These are phyloP conservation scores for Diarsia mendica DNA, from an alignment of 2,888 invertebrate genomes.

Conservation along the genomic window DNA sequence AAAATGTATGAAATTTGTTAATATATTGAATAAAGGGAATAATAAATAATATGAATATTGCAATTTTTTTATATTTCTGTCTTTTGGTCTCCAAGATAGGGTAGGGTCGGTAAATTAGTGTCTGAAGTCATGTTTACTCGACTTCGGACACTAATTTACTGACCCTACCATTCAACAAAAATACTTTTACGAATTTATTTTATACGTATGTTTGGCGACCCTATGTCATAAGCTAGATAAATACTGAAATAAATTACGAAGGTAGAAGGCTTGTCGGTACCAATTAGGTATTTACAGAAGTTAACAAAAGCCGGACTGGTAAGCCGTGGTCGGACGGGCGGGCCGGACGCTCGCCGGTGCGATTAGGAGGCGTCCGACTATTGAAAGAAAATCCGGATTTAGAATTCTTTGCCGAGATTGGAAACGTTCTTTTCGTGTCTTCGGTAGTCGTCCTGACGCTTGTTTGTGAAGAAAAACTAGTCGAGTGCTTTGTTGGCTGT, in stretches of 20 bases:
- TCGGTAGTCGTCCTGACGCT: slow-evolving; percentile 19
- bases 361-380: slow-evolving; percentile 54
- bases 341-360: slow-evolving; percentile 38
- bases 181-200: slow-evolving; percentile 19
- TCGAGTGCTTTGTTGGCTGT: slow-evolving; percentile 28
- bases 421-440: slow-evolving; percentile 53
- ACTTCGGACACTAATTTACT: no score
- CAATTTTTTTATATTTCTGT: neutral
- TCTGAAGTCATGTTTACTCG: no score
- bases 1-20: no score
- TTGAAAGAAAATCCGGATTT: slow-evolving; percentile 65
- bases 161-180: neutral
- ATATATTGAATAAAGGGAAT: no score
- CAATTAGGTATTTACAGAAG: slow-evolving; percentile 60
- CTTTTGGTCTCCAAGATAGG: neutral
- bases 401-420: slow-evolving; percentile 58
- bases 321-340: slow-evolving; percentile 43
- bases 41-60: no score
- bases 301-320: slow-evolving; percentile 59
- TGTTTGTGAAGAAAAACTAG: slow-evolving; percentile 46
- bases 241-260: slow-evolving; percentile 49
- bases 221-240: slow-evolving; percentile 18
- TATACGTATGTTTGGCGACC: slow-evolving; percentile 2
- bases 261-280: slow-evolving; percentile 30
- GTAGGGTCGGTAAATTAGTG: no score